Conservation (phyloP, 1,140 invertebrate genomes). For the Anastatus disparis region DNA sequence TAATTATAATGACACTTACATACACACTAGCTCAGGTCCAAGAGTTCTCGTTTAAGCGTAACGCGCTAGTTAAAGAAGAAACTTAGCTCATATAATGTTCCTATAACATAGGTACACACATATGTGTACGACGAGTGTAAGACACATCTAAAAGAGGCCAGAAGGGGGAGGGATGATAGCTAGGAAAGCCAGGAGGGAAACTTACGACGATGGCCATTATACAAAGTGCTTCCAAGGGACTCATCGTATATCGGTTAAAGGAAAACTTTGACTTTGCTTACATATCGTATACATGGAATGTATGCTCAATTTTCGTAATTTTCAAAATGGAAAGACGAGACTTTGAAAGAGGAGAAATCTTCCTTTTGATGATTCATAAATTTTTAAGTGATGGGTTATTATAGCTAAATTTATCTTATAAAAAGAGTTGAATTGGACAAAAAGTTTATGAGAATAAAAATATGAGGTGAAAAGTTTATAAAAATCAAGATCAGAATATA, state of each 20-base stretch:
- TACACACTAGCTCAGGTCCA: not conserved
- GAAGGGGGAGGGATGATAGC: too few species aligned
- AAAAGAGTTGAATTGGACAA: too few species aligned
- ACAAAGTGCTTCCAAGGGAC: slow-evolving; percentile 35
- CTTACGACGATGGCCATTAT: slow-evolving; percentile 25
- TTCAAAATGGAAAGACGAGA: too few species aligned
- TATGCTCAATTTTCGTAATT: slow-evolving; percentile 7
- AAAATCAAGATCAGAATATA: too few species aligned
- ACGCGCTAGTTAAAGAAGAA: slow-evolving; percentile 28
- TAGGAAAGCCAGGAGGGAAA: not conserved
- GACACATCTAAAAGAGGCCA: slow-evolving; percentile 25
- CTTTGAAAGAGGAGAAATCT: not conserved
- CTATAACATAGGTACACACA: too few species aligned
- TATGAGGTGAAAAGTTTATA: too few species aligned
- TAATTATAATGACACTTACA: slow-evolving; percentile 6
- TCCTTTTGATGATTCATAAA: not conserved
- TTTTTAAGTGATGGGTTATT: too few species aligned
- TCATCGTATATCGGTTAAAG: slow-evolving; percentile 21
- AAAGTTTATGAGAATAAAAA: too few species aligned
- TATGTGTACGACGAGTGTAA: too few species aligned
- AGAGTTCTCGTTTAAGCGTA: not conserved
- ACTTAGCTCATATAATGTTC: slow-evolving; percentile 33
- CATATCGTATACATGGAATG: not conserved
- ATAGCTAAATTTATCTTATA: too few species aligned
- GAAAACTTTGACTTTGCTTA: slow-evolving; percentile 21